Evolutionary conservation across 35 echinoderm and acorn worm species (phyloP).

Genomic region (Diadema setosum): DNA sequence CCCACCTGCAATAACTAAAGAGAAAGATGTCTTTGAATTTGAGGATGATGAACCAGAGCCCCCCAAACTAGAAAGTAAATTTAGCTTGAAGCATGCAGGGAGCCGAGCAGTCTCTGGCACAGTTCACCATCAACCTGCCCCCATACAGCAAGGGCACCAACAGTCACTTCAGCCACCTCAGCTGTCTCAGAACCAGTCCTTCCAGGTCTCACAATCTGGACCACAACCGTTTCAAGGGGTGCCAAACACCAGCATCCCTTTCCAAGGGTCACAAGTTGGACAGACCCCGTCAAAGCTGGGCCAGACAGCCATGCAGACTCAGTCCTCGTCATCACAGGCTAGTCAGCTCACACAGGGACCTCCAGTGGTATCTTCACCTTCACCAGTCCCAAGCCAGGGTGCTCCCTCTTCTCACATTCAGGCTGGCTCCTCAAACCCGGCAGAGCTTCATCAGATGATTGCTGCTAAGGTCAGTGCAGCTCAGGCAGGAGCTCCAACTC

Average conservation of each 20-base stretch:
- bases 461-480: no score
- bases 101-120: not conserved
- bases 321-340: not conserved
- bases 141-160: not conserved
- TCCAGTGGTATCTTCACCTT: no score
- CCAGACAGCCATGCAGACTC: not conserved
- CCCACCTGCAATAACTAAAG: not conserved
- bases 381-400: no score
- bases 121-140: not conserved
- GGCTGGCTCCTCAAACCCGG: no score
- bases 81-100: not conserved
- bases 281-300: not conserved
- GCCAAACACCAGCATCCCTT: not conserved
- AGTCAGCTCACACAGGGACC: not conserved
- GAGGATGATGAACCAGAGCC: not conserved
- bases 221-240: no score
- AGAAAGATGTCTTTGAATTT: conserved; percentile 22
- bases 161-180: no score
- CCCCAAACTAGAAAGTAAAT: not conserved
- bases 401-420: no score
- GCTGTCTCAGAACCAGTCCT: no score
- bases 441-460: no score
- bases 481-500: no score
- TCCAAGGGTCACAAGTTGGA: not conserved
- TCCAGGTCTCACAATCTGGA: no score